Conservation (phyloP, 2,113 vertebrate species). For the Lampris megalopsis region DNA sequence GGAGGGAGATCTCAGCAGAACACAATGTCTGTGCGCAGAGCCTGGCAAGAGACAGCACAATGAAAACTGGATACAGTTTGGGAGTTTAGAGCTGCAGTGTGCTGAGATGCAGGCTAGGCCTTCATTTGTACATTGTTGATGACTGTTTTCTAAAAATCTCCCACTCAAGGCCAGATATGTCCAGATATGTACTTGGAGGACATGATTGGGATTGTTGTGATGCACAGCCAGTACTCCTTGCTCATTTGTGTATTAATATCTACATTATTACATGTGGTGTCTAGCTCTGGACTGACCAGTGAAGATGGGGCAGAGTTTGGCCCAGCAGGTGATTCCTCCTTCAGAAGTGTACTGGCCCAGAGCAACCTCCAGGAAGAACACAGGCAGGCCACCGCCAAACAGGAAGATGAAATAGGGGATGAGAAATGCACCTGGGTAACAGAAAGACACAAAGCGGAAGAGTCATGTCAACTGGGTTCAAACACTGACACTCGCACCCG, state of each 20-base stretch:
- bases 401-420: constrained; percentile 99
- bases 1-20: constrained; percentile 26
- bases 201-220: constrained; percentile 4
- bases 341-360: constrained; percentile 98
- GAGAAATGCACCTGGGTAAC: constrained; percentile 93
- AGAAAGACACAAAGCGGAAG: neutral
- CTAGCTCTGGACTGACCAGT: constrained; percentile 86
- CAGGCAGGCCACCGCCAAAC: constrained; percentile 96
- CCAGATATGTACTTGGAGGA: neutral
- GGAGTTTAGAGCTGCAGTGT: neutral
- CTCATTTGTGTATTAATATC: constrained; percentile 2
- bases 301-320: constrained; percentile 97
- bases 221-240: neutral
- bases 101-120: constrained; percentile 14
- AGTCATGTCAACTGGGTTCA: too few species aligned
- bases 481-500: too few species aligned
- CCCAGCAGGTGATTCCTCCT: constrained; percentile 99
- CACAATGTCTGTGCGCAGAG: constrained; percentile 30
- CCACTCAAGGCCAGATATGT: constrained; percentile 20
- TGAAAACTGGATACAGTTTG: neutral
- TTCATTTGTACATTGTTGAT: too few species aligned
- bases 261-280: constrained; percentile 9
- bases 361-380: constrained; percentile 98
- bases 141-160: too few species aligned
- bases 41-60: constrained; percentile 28